Base-by-base conservation (phyloP, 2,797 vertebrate species). In the Melopsittacus undulatus region DNA sequence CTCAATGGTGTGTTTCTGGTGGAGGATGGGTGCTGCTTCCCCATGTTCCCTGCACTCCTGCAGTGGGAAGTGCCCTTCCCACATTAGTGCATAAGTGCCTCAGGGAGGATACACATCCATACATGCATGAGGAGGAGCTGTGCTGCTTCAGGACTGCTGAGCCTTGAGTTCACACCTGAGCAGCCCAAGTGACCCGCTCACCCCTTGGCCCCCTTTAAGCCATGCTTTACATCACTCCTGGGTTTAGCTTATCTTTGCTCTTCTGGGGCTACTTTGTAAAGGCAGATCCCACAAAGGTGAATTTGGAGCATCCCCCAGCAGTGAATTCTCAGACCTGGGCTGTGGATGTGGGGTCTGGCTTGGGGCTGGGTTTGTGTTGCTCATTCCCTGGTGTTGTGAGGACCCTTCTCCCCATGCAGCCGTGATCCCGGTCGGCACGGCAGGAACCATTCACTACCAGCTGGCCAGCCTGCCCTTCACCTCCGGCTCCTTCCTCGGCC, bases 11-110 rank as follows among this genome's bases (percentile, higher is more conserved):
- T 0, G 96, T 81, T 45, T 26, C 46, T 14, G 2, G 4, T 2
- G 63, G 70, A n/a, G 75, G 40, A 2, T 0, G 40, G 66, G 23
- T 23, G 22, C 56, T 17, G 38, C 36, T 21, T 63, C 46, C 42
- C 36, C 3, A 1, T 1, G 0, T 6, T 23, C 29, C 40, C 48
- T 7, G 4, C 1, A 1, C 9, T 4, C 48, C 40, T 4, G 4
- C 1, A 1, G 13, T 5, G 45, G 68, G 36, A 52, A 13, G 4
- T 1, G 8, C 24, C 32, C 24, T 6, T 29, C 48, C 73, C 38
- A 5, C 0, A 0, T 3, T 1, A 9, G 10, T 30, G 68, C 63
- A 1, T 1, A 1, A 16, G 29, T 3, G 26, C 15, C 1, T 5
- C 26, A 5, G 16, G 52, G 59, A 30, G 56, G 38, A 34, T 57